phyloP scores from a whole-genome alignment of 53 echinoderm and acorn worm genomes.

The Patiria pectinifera region DNA sequence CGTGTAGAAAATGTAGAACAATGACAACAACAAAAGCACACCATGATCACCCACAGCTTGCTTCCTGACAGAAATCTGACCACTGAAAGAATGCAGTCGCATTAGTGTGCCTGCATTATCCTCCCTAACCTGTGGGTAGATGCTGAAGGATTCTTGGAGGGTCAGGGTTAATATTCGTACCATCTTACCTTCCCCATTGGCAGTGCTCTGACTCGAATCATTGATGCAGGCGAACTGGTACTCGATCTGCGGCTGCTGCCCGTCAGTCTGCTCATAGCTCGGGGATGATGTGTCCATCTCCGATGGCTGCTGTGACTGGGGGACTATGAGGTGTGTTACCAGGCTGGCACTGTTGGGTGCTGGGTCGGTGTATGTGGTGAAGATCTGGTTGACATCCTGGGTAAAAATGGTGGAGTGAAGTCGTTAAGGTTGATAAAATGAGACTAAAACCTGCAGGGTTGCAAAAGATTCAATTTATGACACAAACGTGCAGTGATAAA shows the following conservation, averaged over 20 bases:
- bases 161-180: too few relatives aligned
- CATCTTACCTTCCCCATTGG: conserved; percentile 13
- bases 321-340: conserved; percentile 44
- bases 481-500: too few relatives aligned
- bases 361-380: conserved; percentile 19
- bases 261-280: conserved; percentile 5
- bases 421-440: not conserved
- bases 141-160: too few relatives aligned
- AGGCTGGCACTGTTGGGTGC: conserved; percentile 38
- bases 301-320: conserved; percentile 33
- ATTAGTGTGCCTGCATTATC: too few relatives aligned
- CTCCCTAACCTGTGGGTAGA: too few relatives aligned
- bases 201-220: not conserved
- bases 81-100: too few relatives aligned
- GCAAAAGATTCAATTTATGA: not conserved
- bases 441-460: not conserved
- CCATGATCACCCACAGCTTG: too few relatives aligned
- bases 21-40: too few relatives aligned
- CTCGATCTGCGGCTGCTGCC: conserved; percentile 12
- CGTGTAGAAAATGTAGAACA: too few relatives aligned
- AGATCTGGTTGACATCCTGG: conserved; percentile 53
- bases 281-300: not conserved
- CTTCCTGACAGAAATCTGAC: too few relatives aligned
- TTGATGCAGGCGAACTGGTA: conserved; percentile 11
- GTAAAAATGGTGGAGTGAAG: not conserved